These are phyloP conservation scores for Agapostemon virescens DNA, from an alignment of 2,888 invertebrate species.

Conservation along the genomic window DNA sequence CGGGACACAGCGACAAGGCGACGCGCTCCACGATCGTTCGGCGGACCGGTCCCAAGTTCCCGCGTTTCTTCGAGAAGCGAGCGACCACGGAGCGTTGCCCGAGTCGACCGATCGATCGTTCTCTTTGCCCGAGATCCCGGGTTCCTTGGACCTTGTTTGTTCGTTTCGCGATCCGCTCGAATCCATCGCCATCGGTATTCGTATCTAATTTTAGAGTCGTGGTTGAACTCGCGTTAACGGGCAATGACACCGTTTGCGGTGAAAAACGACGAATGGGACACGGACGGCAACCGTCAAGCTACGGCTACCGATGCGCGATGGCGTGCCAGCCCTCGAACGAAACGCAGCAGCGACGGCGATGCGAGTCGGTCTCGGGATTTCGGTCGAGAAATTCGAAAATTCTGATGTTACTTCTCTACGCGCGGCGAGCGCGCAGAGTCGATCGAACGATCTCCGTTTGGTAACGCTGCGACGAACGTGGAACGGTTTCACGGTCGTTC, in stretches of 20 bases:
- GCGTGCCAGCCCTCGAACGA: not conserved
- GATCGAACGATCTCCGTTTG: not conserved
- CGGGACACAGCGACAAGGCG: not conserved
- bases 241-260: constrained; percentile 9
- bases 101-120: not conserved
- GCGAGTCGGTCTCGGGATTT: not conserved
- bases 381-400: not conserved
- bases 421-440: too few relatives aligned
- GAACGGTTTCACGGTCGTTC: too few relatives aligned
- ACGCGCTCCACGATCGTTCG: not conserved
- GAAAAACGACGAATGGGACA: not conserved
- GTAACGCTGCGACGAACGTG: not conserved
- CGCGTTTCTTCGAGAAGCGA: not conserved
- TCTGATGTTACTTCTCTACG: too few relatives aligned
- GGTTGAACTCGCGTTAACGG: not conserved
- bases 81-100: not conserved
- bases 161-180: not conserved
- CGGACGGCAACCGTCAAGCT: not conserved
- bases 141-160: not conserved
- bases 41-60: not conserved
- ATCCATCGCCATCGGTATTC: constrained; percentile 4
- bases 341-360: not conserved
- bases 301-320: not conserved
- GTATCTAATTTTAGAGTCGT: not conserved
- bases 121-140: too few relatives aligned